phyloP scores from a whole-genome alignment of 2,888 invertebrate species.

The Sceliomorpha sp. region DNA sequence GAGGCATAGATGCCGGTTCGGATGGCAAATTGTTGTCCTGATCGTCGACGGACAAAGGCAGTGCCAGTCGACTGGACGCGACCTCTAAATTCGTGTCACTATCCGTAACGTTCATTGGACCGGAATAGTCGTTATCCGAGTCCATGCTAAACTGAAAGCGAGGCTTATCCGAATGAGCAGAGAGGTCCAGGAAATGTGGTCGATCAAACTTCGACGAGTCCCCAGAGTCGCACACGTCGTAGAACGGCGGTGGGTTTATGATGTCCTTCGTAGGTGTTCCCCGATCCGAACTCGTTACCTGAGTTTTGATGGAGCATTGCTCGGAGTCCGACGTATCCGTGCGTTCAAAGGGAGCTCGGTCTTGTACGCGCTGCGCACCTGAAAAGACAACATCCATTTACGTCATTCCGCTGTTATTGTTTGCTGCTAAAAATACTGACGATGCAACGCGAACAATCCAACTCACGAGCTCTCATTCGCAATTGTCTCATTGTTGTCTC shows the following conservation, averaged over 20 bases:
- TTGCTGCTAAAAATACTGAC: too few species aligned
- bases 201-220: constrained; percentile 78
- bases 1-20: constrained; percentile 83
- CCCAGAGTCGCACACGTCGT: constrained; percentile 70
- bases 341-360: constrained; percentile 61
- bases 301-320: constrained; percentile 74
- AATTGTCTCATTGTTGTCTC: too few species aligned
- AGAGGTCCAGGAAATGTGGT: constrained; percentile 85
- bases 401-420: too few species aligned
- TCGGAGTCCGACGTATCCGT: constrained; percentile 75
- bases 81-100: constrained; percentile 72
- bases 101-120: constrained; percentile 83
- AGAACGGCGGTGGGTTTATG: constrained; percentile 73
- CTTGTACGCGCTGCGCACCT: constrained; percentile 9
- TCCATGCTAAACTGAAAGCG: constrained; percentile 84
- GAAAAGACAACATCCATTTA: constrained; percentile 2
- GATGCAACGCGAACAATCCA: too few species aligned
- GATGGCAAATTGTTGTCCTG: constrained; percentile 80
- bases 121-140: constrained; percentile 72
- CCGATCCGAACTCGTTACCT: constrained; percentile 71
- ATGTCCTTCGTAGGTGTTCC: constrained; percentile 70
- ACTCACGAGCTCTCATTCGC: too few species aligned
- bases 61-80: constrained; percentile 76
- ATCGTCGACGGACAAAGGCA: constrained; percentile 73
- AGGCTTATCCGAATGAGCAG: constrained; percentile 85